Evolutionary conservation across 2,797 vertebrate species (phyloP).

Genomic region (Mareca strepera): DNA sequence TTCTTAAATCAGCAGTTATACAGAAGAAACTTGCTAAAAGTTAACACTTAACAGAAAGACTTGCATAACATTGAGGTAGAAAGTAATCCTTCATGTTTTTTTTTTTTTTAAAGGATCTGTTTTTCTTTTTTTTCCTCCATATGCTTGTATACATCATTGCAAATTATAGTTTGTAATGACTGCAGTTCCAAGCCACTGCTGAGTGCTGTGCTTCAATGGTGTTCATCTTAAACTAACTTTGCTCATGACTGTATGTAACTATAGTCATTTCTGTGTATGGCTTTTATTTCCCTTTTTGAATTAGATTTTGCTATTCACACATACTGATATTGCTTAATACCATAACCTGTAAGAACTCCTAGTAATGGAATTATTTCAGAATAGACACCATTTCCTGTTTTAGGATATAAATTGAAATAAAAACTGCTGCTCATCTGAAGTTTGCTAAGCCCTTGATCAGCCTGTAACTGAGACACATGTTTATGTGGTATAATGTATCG

Average conservation of each 20-base stretch:
- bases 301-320: neutral
- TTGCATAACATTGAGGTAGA: neutral
- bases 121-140: neutral
- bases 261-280: neutral
- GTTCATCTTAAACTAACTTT: neutral
- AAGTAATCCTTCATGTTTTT: neutral
- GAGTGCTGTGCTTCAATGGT: neutral
- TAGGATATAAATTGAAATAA: neutral
- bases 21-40: neutral
- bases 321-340: neutral
- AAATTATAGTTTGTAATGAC: neutral
- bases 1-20: neutral
- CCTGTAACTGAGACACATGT: fast-evolving
- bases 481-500: neutral
- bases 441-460: neutral
- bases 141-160: neutral
- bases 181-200: neutral
- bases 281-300: neutral
- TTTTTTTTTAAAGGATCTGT: neutral
- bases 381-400: neutral
- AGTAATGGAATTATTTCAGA: neutral
- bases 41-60: neutral
- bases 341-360: neutral
- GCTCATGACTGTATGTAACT: neutral
- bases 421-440: neutral